Percentiles rank a stretch among this genome's conserved stretches.
Evolutionary conservation across 2,797 vertebrate species (phyloP).

Genomic region (Acanthiza pusilla): DNA sequence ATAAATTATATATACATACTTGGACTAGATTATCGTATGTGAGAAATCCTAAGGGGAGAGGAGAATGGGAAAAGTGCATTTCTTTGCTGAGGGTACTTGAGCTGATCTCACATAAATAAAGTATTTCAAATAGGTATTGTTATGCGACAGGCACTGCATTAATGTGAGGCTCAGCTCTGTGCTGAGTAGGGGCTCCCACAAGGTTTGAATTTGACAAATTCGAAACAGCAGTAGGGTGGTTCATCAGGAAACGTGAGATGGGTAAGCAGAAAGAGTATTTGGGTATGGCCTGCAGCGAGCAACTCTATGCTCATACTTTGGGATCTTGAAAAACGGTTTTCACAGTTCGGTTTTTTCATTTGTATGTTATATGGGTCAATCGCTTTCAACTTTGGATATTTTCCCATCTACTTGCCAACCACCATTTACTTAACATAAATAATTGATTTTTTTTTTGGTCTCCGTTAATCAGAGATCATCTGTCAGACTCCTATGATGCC

Average conservation of each 20-base stretch:
- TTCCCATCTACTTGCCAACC: not conserved
- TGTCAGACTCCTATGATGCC: not conserved
- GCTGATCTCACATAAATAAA: not conserved
- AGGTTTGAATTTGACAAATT: not conserved
- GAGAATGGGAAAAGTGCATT: not conserved
- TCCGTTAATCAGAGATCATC: conserved; percentile 9
- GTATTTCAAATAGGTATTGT: not conserved
- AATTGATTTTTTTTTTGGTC: conserved; percentile 15
- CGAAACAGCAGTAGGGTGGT: not conserved
- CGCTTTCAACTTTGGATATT: not conserved
- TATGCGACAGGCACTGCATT: not conserved
- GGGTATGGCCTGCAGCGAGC: not conserved
- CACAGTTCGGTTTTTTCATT: not conserved
- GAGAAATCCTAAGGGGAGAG: not conserved
- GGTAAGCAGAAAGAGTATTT: not conserved
- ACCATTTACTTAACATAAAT: conserved; percentile 25
- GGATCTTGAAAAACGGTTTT: not conserved
- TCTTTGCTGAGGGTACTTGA: not conserved
- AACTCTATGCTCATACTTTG: not conserved
- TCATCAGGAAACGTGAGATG: not conserved
- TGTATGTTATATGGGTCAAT: not conserved
- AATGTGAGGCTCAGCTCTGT: not conserved
- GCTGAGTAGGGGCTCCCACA: not conserved
- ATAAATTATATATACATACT: not conserved
- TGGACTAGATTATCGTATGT: not conserved